phyloP scores from a whole-genome alignment of 2,113 vertebrate genomes.

The Carassius gibelio region DNA sequence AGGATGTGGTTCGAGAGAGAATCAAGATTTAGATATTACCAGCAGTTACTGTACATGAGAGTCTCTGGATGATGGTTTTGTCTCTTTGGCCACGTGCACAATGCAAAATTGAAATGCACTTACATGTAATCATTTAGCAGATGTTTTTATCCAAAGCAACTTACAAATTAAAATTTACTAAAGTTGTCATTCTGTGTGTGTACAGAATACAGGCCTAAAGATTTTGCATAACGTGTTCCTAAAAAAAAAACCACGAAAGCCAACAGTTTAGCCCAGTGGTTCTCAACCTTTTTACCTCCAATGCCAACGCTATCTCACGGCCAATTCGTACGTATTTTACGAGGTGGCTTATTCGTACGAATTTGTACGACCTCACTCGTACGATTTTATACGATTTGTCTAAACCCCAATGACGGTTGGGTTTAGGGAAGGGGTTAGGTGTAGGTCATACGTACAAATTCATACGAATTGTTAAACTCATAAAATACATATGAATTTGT shows the following conservation, averaged over 20 bases:
- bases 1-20: constrained; percentile 53
- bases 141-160: neutral
- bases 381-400: no score
- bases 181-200: neutral
- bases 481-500: no score
- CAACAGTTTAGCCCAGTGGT: neutral
- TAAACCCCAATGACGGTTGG: no score
- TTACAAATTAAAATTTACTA: neutral
- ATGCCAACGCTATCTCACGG: neutral
- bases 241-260: neutral
- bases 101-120: neutral
- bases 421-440: no score
- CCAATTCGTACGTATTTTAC: no score
- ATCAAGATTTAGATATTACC: constrained; percentile 58
- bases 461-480: no score
- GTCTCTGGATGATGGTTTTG: neutral
- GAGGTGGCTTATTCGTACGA: no score
- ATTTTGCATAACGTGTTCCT: neutral
- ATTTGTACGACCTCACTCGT: no score
- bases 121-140: neutral
- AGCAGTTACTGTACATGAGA: constrained; percentile 51
- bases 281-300: neutral
- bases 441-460: no score
- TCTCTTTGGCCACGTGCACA: neutral
- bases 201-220: neutral